A percentile compares a stretch with the other conserved stretches of the same genome.
Conservation (phyloP, 2,113 vertebrate genomes). For the Mustela nigripes region DNA sequence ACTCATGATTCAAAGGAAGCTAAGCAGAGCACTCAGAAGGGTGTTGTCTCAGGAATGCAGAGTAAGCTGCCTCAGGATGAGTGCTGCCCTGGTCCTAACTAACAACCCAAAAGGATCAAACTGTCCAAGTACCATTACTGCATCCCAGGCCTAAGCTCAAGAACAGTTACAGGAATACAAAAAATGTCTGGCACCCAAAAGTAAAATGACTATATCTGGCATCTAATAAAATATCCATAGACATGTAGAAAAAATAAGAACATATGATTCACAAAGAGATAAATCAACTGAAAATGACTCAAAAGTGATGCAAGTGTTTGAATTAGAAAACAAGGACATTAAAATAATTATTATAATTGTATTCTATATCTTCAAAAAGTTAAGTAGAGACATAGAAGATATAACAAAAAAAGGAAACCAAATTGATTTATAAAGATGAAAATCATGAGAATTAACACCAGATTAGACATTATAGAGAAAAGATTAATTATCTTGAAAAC, state of each 20-base stretch:
- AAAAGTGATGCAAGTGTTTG: neutral
- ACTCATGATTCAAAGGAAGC: neutral
- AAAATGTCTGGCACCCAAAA: neutral
- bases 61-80: neutral
- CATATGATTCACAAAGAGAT: neutral
- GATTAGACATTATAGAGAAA: neutral
- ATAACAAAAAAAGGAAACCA: neutral
- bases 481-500: neutral
- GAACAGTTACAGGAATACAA: neutral
- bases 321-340: constrained; percentile 22
- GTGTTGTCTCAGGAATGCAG: neutral
- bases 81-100: neutral
- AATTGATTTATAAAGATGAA: neutral
- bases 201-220: neutral
- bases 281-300: neutral
- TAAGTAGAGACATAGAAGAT: neutral
- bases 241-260: neutral
- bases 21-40: neutral
- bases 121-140: neutral
- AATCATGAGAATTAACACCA: neutral
- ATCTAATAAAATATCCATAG: neutral
- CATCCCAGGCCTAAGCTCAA: neutral
- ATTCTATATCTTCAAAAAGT: neutral
- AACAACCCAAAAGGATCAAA: neutral
- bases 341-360: neutral